Evolutionary conservation across 2,113 vertebrate genomes (phyloP), one percentile per base, ranked within the genome.

Genomic region (Cyanoramphus novaezelandiae): DNA sequence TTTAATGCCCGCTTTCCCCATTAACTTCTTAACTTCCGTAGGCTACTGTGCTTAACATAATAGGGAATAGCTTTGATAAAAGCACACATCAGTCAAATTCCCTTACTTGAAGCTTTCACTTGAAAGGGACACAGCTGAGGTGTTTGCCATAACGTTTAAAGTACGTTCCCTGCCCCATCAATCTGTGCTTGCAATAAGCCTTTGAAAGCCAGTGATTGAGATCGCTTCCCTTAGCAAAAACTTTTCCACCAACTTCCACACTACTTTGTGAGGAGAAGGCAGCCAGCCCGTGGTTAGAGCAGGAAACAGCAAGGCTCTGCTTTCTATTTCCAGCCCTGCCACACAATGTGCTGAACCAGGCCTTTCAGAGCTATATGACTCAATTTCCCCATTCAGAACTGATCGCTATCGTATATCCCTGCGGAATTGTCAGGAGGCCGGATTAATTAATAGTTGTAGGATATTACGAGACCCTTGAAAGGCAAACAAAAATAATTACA

Each of bases 1-100:
- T 95, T 91, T 94, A 94, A 94, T 97, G 88, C 95, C 79, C 90
- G 25, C 87, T 96, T 86, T 90, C 92, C 74, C 93, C 91, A 95
- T 94, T 95, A 95, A 94, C 84, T 92, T 90, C 88, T 80, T 75
- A 37, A 80, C 95, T 95, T 96, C 95, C 59, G 6, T 46, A 29
- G 91, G 90, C 95, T 95, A 90, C 95, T 31, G 78, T 60, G 79
- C 88, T 86, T 63, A 24, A 4, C 87, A 49, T 84, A 84, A 88
- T n/a, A 71, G 82, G 90, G 95, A 93, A 35, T 41, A 55, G 87
- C 91, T 94, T 60, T 89, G 92, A 92, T 92, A 81, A 86, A 92
- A 95, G 75, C 77, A 27, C 39, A 87, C 89, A 92, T 92, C 88
- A 90, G 59, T 95, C 94, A 92, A 69, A 75, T 71, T n/a, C 91